phyloP scores from a whole-genome alignment of 2,797 vertebrate species.

The Hipposideros larvatus region DNA sequence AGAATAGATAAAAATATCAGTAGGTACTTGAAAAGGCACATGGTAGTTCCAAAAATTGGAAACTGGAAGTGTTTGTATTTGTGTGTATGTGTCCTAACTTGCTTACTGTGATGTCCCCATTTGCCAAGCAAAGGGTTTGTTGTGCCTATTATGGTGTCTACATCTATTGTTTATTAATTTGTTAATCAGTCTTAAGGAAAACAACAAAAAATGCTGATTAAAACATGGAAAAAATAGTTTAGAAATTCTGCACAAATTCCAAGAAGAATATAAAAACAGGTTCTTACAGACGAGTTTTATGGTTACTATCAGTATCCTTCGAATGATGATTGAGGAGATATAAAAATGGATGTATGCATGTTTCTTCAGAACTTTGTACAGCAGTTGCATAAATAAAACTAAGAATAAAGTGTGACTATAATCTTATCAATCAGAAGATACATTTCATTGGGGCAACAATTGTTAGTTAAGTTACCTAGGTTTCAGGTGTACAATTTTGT shows the following conservation, averaged over 20 bases:
- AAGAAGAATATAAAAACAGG: background rate
- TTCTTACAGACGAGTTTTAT: background rate
- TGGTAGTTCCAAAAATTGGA: background rate
- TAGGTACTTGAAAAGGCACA: background rate
- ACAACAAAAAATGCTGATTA: background rate
- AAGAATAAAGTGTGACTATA: background rate
- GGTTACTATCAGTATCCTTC: background rate
- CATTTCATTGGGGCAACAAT: too few relatives aligned
- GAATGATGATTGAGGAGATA: background rate
- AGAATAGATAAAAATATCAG: background rate
- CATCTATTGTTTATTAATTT: background rate
- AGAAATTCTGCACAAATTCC: background rate
- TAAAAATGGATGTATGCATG: background rate
- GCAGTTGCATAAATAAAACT: background rate
- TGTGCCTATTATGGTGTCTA: background rate
- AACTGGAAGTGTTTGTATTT: background rate
- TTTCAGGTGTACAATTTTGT: too few relatives aligned
- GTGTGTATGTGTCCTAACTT: background rate
- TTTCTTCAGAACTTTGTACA: background rate
- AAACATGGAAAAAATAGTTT: background rate
- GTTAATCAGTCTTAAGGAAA: background rate
- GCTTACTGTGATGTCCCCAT: background rate
- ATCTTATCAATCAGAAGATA: background rate
- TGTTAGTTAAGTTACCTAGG: too few relatives aligned
- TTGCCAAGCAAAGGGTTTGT: background rate